These are phyloP conservation scores for Geopemphigus sp. DNA, from an alignment of 1,140 invertebrate species.

Conservation along the genomic window DNA sequence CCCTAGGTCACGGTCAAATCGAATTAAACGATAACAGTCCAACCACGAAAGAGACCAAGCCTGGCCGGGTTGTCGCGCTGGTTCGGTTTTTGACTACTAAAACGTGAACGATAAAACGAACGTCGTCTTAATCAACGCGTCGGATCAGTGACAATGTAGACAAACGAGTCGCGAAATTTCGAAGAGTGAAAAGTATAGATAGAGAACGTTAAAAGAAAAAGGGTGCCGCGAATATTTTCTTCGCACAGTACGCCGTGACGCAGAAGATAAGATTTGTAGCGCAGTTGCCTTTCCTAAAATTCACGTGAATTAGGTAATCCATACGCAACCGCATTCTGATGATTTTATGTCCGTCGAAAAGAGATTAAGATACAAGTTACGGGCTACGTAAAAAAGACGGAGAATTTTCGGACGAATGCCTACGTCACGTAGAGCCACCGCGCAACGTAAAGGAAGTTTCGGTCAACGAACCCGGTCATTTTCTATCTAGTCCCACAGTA, in stretches of 20 bases:
- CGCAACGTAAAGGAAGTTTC: background rate
- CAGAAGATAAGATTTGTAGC: background rate
- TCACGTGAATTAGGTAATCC: background rate
- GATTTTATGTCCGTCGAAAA: background rate
- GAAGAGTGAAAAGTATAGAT: background rate
- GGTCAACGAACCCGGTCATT: background rate
- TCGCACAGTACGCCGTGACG: background rate
- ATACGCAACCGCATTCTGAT: background rate
- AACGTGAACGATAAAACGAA: background rate
- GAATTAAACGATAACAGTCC: background rate
- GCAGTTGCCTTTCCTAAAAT: background rate
- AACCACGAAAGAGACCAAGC: background rate
- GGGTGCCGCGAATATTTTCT: background rate
- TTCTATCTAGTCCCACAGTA: too few species aligned
- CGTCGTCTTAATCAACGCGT: background rate
- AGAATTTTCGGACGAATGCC: background rate
- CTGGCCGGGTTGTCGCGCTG: background rate
- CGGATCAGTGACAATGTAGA: background rate
- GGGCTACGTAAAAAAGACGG: background rate
- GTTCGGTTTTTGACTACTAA: background rate
- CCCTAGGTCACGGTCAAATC: background rate
- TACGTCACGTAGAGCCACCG: background rate
- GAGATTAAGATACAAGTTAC: background rate
- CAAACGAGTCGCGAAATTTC: background rate
- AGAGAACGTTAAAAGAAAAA: background rate